Conservation (phyloP, 2,888 invertebrate species). For the Mayetiola destructor region DNA sequence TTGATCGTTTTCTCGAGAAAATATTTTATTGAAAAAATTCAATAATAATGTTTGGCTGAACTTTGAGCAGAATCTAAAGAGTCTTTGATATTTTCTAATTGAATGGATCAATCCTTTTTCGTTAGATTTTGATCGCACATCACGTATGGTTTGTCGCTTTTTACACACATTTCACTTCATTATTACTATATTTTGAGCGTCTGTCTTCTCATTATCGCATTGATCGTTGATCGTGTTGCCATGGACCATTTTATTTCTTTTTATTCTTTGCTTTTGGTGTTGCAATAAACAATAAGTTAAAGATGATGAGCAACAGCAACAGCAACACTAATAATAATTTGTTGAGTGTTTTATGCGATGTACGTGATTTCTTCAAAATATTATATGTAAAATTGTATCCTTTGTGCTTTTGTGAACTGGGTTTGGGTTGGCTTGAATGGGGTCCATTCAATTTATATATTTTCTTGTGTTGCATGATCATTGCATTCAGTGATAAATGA, state of each 20-base stretch:
- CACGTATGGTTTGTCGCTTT: not conserved
- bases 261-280: not conserved
- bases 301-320: not conserved
- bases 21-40: no score
- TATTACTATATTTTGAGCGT: no score
- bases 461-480: not conserved
- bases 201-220: no score
- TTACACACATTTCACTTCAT: not conserved
- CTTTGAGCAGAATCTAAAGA: no score
- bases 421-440: not conserved
- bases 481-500: constrained; percentile 3
- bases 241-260: no score
- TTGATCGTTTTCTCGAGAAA: no score
- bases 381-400: no score
- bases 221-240: no score
- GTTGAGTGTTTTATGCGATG: constrained; percentile 7
- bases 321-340: constrained; percentile 4
- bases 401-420: constrained; percentile 2
- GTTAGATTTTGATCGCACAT: not conserved
- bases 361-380: constrained; percentile 4
- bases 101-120: constrained; percentile 4
- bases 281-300: not conserved
- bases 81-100: no score
- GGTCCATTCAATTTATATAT: not conserved
- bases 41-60: no score